A percentile compares a stretch with the other conserved stretches of the same genome.
Evolutionary conservation across 2,113 vertebrate genomes (phyloP).

Genomic region (Lophura nycthemera): DNA sequence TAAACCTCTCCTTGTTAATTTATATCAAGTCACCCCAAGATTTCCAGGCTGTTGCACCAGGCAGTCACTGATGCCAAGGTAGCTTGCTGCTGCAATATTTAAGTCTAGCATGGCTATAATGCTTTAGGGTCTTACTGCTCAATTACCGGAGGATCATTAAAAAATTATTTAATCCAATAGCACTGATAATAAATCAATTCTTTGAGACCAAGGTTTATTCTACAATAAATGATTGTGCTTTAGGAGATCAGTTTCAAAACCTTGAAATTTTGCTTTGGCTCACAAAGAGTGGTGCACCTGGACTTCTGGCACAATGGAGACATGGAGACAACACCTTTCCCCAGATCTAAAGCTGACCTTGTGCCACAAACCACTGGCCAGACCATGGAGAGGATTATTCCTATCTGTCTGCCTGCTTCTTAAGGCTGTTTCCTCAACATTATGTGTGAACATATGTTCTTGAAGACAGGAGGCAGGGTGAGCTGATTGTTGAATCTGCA

Average conservation of each 20-base stretch:
- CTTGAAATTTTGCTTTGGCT: background rate
- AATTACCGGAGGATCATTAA: conserved; percentile 39
- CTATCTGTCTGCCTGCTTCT: background rate
- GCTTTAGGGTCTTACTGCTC: conserved; percentile 40
- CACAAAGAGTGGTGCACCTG: background rate
- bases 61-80: conserved; percentile 3
- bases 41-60: conserved; percentile 51
- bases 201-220: background rate
- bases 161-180: conserved; percentile 32
- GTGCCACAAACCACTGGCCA: background rate
- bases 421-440: background rate
- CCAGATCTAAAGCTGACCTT: background rate
- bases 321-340: accelerated
- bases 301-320: background rate
- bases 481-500: background rate
- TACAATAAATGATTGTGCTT: background rate
- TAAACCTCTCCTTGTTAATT: conserved; percentile 61
- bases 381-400: background rate
- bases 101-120: conserved; percentile 2
- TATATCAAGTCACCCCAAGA: conserved; percentile 53
- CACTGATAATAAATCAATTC: background rate
- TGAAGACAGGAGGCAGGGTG: accelerated
- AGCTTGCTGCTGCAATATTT: conserved; percentile 22
- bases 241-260: background rate
- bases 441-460: background rate